A percentile compares a stretch with the other conserved stretches of the same genome.
Evolutionary conservation across 1,140 invertebrate species (phyloP).

Genomic region (Drosophila funebris): DNA sequence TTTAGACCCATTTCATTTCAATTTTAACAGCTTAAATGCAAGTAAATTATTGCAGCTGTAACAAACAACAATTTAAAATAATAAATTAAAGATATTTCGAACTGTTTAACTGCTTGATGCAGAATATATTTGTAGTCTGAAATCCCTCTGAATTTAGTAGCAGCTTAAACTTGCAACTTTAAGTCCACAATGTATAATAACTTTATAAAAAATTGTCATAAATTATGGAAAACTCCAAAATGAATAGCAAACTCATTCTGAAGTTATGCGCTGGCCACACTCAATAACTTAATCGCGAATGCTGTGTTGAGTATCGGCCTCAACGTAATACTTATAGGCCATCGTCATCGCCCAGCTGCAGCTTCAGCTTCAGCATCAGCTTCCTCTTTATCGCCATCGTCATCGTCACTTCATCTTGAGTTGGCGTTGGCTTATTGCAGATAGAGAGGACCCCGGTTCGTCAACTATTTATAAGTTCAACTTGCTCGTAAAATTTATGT

Average conservation of each 20-base stretch:
- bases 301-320: background rate
- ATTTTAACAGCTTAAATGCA: background rate
- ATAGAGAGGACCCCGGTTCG: slow-evolving; percentile 33
- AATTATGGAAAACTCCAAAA: background rate
- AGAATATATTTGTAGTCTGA: no score
- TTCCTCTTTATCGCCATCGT: background rate
- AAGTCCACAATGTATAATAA: background rate
- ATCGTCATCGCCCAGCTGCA: background rate
- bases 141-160: no score
- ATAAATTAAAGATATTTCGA: no score
- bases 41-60: no score
- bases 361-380: background rate
- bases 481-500: slow-evolving; percentile 72
- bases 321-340: background rate
- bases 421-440: slow-evolving; percentile 2
- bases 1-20: slow-evolving; percentile 40
- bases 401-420: slow-evolving; percentile 54
- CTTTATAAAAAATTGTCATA: slow-evolving; percentile 8
- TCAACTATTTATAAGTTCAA: slow-evolving; percentile 77
- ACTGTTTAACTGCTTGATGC: no score
- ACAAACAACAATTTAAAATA: no score
- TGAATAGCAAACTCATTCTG: slow-evolving; percentile 1
- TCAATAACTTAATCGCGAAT: slow-evolving; percentile 7
- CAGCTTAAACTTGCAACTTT: background rate
- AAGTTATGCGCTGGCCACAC: background rate